Evolutionary conservation across 2,113 vertebrate species (phyloP).

Genomic region (Sceloporus tristichus): DNA sequence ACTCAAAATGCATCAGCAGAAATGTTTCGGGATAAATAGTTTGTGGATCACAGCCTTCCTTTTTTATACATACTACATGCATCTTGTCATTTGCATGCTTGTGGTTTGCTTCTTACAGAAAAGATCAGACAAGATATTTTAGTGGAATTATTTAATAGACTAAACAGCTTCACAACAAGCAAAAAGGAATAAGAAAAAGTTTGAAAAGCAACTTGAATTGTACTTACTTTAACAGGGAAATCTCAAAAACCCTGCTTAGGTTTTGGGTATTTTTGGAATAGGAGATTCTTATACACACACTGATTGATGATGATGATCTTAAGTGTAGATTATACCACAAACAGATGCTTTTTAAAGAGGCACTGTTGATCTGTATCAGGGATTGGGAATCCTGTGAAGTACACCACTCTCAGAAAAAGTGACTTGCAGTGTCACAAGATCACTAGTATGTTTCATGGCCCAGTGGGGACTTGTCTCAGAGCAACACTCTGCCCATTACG

Average conservation of each 20-base stretch:
- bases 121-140: not conserved
- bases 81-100: not conserved
- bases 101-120: not conserved
- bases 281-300: not conserved
- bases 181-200: not conserved
- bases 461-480: not conserved
- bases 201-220: not conserved
- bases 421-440: too few species aligned
- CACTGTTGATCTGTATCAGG: not conserved
- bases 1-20: not conserved
- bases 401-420: not conserved
- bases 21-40: not conserved
- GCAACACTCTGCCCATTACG: not conserved
- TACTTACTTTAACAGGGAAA: not conserved
- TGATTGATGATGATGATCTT: not conserved
- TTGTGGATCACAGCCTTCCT: not conserved
- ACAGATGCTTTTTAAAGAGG: too few species aligned
- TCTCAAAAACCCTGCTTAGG: not conserved
- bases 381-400: not conserved
- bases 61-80: not conserved
- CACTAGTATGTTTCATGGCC: not conserved
- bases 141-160: not conserved
- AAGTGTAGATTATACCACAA: not conserved
- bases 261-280: not conserved
- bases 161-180: not conserved